phyloP scores from a whole-genome alignment of 1,140 invertebrate species.

The Bombus ignitus region DNA sequence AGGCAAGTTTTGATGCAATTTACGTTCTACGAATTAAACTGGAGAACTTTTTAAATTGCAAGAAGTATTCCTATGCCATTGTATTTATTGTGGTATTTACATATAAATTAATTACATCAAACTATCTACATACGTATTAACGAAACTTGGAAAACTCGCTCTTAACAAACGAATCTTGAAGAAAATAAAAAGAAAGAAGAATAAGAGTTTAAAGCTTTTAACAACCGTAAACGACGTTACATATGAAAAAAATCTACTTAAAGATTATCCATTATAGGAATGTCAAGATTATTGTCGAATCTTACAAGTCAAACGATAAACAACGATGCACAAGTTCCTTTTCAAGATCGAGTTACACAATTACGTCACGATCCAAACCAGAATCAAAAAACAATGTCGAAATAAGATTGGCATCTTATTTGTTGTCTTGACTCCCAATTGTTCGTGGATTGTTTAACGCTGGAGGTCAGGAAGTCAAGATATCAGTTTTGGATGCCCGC shows the following conservation, averaged over 20 bases:
- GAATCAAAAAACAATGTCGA: neutral
- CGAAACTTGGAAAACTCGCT: neutral
- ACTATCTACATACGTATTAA: neutral
- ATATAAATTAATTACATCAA: neutral
- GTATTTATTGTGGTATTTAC: too few species aligned
- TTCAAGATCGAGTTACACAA: too few species aligned
- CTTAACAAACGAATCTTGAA: neutral
- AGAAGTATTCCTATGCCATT: too few species aligned
- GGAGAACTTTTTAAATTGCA: too few species aligned
- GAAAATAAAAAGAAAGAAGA: neutral
- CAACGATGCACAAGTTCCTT: too few species aligned
- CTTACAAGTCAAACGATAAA: too few species aligned
- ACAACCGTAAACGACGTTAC: too few species aligned
- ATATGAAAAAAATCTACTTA: too few species aligned
- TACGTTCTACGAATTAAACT: too few species aligned
- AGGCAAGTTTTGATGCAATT: neutral
- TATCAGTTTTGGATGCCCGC: conserved; percentile 4
- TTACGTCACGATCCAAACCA: neutral
- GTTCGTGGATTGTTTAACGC: neutral
- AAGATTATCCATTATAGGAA: too few species aligned
- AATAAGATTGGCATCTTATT: neutral
- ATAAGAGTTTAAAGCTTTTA: too few species aligned
- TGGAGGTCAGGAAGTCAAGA: conserved; percentile 24
- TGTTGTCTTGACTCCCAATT: conserved; percentile 2
- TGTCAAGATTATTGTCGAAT: too few species aligned